Evolutionary conservation across 1,140 invertebrate genomes (phyloP).

Genomic region (Bombus fervidus): DNA sequence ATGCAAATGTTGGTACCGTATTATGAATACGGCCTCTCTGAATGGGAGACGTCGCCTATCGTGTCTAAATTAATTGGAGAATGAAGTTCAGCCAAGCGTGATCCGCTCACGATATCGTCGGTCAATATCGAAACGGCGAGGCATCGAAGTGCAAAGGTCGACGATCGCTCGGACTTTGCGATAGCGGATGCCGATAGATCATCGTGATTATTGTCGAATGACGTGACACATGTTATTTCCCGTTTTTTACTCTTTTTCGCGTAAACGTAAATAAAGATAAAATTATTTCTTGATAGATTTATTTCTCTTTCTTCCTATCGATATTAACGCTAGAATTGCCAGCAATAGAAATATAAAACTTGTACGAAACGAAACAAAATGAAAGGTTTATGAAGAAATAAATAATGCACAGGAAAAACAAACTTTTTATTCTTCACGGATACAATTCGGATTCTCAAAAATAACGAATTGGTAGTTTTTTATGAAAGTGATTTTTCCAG

Average conservation of each 20-base stretch:
- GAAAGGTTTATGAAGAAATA: neutral
- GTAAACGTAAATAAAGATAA: neutral
- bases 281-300: neutral
- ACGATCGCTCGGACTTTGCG: conserved; percentile 18
- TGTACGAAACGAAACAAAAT: neutral
- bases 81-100: conserved; percentile 14
- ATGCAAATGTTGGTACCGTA: neutral
- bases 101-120: conserved; percentile 30
- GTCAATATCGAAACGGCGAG: conserved; percentile 26
- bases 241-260: neutral
- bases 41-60: neutral
- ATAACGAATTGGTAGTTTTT: neutral
- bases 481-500: neutral
- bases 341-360: neutral
- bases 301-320: neutral
- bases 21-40: neutral
- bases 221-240: neutral
- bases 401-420: neutral
- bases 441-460: neutral
- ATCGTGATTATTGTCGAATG: conserved; percentile 4
- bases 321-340: neutral
- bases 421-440: neutral
- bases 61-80: conserved; percentile 42
- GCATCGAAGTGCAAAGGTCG: conserved; percentile 56
- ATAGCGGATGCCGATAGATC: conserved; percentile 21